Evolutionary conservation across 2,888 invertebrate genomes (phyloP).

Genomic region (Diaphora mendica): DNA sequence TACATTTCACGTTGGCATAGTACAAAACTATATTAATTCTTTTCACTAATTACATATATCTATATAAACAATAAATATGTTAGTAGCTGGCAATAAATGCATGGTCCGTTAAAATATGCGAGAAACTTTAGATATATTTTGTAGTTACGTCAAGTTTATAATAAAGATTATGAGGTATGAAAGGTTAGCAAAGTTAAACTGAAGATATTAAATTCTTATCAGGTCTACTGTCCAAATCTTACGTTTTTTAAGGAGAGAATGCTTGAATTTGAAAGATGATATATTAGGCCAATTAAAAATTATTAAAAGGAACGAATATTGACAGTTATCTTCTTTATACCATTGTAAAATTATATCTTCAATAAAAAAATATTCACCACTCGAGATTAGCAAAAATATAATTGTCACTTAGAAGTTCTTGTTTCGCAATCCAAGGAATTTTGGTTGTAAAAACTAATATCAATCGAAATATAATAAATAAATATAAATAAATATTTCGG

Average conservation of each 20-base stretch:
- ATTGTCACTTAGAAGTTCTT: not conserved
- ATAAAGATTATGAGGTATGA: not conserved
- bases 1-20: constrained; percentile 24
- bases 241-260: no score
- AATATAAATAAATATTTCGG: no score
- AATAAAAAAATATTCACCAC: not conserved
- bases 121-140: no score
- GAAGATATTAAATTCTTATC: no score
- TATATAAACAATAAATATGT: not conserved
- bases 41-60: not conserved
- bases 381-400: not conserved
- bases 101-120: not conserved
- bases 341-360: not conserved
- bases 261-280: no score
- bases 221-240: no score
- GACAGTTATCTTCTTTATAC: not conserved
- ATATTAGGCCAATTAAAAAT: not conserved
- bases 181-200: not conserved
- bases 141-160: not conserved
- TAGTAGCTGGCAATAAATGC: constrained; percentile 6
- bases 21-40: not conserved
- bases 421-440: not conserved
- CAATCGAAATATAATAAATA: no score
- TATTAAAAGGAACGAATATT: not conserved
- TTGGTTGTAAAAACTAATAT: not conserved